Percentiles rank a stretch among this genome's conserved stretches.
These are phyloP conservation scores for Collichthys lucidus DNA, from an alignment of 2,113 vertebrate genomes.

Conservation along the genomic window DNA sequence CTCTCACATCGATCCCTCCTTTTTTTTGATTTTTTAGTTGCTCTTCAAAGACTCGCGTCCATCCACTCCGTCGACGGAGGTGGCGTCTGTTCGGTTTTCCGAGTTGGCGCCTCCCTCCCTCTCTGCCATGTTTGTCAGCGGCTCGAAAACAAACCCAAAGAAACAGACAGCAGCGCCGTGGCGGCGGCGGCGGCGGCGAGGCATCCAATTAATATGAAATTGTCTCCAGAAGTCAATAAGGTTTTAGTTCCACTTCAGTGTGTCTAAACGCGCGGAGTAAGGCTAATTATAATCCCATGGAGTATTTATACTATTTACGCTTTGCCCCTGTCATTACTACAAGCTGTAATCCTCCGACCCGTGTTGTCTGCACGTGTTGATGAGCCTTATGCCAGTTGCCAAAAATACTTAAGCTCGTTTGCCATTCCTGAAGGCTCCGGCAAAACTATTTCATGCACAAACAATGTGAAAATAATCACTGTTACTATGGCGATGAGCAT, in stretches of 20 bases:
- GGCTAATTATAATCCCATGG: slow-evolving; percentile 80
- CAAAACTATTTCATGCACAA: slow-evolving; percentile 38
- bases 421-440: slow-evolving; percentile 41
- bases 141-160: slow-evolving; percentile 35
- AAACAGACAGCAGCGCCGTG: slow-evolving; percentile 10
- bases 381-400: slow-evolving; percentile 62
- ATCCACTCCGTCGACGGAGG: neutral
- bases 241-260: slow-evolving; percentile 79
- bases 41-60: slow-evolving; percentile 18
- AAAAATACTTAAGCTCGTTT: slow-evolving; percentile 64
- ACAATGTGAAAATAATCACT: slow-evolving; percentile 69
- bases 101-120: slow-evolving; percentile 3
- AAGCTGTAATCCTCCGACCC: slow-evolving; percentile 73
- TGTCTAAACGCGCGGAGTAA: slow-evolving; percentile 70
- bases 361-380: slow-evolving; percentile 65
- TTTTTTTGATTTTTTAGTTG: slow-evolving; percentile 30
- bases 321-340: slow-evolving; percentile 73
- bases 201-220: slow-evolving; percentile 77
- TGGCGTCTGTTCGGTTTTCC: no score
- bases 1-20: slow-evolving; percentile 44
- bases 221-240: slow-evolving; percentile 78
- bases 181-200: slow-evolving; percentile 16
- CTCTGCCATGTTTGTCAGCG: slow-evolving; percentile 34
- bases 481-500: slow-evolving; percentile 72
- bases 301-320: slow-evolving; percentile 77